Evolutionary conservation across 2,888 invertebrate genomes (phyloP), one percentile per base, ranked within the genome.

Genomic region (Incurvaria masculella): DNA sequence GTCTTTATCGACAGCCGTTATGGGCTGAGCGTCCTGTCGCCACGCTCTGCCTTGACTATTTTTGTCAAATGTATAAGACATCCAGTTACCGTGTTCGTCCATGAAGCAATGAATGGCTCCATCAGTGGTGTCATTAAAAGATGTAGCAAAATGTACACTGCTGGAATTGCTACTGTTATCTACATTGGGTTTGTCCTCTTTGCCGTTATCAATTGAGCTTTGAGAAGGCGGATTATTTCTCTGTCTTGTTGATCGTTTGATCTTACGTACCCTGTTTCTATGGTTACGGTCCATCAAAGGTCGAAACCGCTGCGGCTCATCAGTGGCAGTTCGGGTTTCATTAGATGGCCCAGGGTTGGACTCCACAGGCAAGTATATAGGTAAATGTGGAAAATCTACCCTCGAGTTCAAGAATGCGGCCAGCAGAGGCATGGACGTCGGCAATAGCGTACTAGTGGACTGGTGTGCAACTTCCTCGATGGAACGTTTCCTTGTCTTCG

Each of bases 71-170:
- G 91, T 90, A 59, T 90, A 90, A 0, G 91, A 89, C 71, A 91
- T 83, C 90, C 92, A 93, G 59, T 91, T 89, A 40, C 91, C 92
- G 58, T 85, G 84, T 62, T 93, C 92, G 60, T 94, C 93, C 65
- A 88, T 85, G 60, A 91, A 92, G 64, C 88, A 91, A 66, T 94
- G 93, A 39, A 91, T 87, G 1, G 92, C 89, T 11, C 91, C 92
- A 58, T 92, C 90, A 2, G 81, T 82, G 0, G 91, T 91, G 60
- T 94, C 94, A 49, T 90, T 88, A 59, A 91, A 90, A 21, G 86
- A 88, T 20, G 85, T 85, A 3, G 92, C 92, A 48, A 91, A 79
- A 61, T 92, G 91, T 19, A 74, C 75, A 46, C 59, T 69, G 8
- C 59, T 66, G 0, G 72, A 62, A 51, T 65, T 71, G 46, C 57